A percentile compares a stretch with the other conserved stretches of the same genome.
Evolutionary conservation across 2,797 vertebrate genomes (phyloP).

Genomic region (Onychomys arenicola): DNA sequence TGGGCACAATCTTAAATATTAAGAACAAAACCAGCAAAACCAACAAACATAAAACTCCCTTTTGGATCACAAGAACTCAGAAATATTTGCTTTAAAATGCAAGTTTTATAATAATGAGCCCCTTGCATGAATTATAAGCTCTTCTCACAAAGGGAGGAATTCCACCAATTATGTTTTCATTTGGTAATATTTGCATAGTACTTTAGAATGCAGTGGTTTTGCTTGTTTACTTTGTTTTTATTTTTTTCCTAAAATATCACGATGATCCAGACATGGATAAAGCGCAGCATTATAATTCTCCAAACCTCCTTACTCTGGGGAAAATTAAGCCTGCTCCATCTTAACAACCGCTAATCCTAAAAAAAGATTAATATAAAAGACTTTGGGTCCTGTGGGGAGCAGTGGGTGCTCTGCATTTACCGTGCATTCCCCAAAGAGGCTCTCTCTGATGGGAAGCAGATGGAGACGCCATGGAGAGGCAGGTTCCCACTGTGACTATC

Average conservation of each 20-base stretch:
- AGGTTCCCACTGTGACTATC: conserved; percentile 77
- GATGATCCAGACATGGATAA: conserved; percentile 44
- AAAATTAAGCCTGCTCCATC: conserved; percentile 45
- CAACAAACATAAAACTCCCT: background rate
- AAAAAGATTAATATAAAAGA: conserved; percentile 73
- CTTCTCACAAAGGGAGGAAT: conserved; percentile 52
- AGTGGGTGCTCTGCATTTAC: conserved; percentile 67
- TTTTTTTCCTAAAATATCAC: background rate
- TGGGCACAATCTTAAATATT: background rate
- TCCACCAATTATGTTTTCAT: conserved; percentile 9
- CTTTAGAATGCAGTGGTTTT: conserved; percentile 32
- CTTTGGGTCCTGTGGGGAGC: conserved; percentile 59
- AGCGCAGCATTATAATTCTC: conserved; percentile 43
- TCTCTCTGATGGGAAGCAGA: conserved; percentile 79
- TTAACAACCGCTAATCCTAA: conserved; percentile 63
- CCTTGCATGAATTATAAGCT: background rate
- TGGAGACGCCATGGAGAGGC: conserved; percentile 75
- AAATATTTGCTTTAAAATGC: conserved; percentile 41
- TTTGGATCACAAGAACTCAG: background rate
- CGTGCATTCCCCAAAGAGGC: background rate
- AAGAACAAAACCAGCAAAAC: background rate
- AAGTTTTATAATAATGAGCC: background rate
- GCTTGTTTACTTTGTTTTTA: background rate
- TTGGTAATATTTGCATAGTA: conserved; percentile 22
- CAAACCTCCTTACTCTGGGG: conserved; percentile 34